Evolutionary conservation across 30 jellyfish, hydroid and myxozoan genomes (phyloP).

Genomic region (Rhopilema esculentum): DNA sequence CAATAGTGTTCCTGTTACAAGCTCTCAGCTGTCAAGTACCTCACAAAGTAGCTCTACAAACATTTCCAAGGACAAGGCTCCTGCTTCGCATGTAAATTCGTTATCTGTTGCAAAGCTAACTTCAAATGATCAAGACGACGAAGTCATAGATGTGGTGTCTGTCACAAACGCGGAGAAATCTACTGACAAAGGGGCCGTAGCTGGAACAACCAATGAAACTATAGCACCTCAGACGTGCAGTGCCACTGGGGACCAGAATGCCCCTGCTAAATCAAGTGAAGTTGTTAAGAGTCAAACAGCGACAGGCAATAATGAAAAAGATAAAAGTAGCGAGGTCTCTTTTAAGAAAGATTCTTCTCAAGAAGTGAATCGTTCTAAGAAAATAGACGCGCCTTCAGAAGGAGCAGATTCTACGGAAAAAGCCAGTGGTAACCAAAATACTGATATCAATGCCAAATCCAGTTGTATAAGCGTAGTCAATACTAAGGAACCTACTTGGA

Average conservation of each 20-base stretch:
- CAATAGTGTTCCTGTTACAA: not conserved
- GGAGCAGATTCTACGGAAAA: not conserved
- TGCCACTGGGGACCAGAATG: not conserved
- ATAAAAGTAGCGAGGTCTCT: not conserved
- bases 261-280: not conserved
- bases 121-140: conserved; percentile 51
- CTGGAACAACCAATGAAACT: not conserved
- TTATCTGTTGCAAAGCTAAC: conserved; percentile 17
- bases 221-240: not conserved
- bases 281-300: not conserved
- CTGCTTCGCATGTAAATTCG: not conserved
- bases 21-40: not conserved
- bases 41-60: not conserved
- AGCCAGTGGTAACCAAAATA: not conserved
- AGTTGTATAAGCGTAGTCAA: not conserved
- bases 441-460: not conserved
- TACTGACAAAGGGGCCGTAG: not conserved
- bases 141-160: conserved; percentile 51
- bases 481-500: not conserved
- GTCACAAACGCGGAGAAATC: conserved; percentile 14
- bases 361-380: not conserved
- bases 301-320: not conserved
- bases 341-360: not conserved
- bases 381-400: not conserved
- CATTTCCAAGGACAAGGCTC: not conserved